These are phyloP conservation scores for Liasis olivaceus DNA, from an alignment of 2,797 vertebrate genomes.

Conservation along the genomic window DNA sequence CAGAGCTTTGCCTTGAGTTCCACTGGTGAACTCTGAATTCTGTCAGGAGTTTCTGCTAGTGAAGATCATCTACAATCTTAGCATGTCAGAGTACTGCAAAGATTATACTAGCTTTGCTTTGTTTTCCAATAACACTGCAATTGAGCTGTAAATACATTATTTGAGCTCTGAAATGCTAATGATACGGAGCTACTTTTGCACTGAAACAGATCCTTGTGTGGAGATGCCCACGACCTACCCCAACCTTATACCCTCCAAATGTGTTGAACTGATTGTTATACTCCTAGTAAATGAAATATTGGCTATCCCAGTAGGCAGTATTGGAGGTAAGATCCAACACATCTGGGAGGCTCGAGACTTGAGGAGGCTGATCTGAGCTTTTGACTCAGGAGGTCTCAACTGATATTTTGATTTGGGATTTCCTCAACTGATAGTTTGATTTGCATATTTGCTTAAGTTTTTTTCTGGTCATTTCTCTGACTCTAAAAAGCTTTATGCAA, in stretches of 20 bases:
- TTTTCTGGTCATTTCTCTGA: neutral
- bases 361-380: neutral
- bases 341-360: neutral
- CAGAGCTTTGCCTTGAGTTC: too few relatives aligned
- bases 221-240: neutral
- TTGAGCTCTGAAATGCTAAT: neutral
- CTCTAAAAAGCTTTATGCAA: neutral
- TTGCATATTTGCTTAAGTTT: neutral
- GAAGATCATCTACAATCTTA: neutral
- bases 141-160: neutral
- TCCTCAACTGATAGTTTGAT: too few relatives aligned
- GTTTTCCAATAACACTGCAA: neutral
- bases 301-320: neutral
- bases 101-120: neutral
- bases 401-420: neutral
- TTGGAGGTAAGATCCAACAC: neutral
- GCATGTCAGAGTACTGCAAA: neutral
- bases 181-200: neutral
- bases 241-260: neutral
- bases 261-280: neutral
- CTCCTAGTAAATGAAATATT: neutral
- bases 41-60: too few relatives aligned
- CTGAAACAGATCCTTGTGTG: neutral
- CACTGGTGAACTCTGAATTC: too few relatives aligned
- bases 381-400: too few relatives aligned